phyloP scores from a whole-genome alignment of 2,113 vertebrate genomes.

The Myrmecophaga tridactyla region DNA sequence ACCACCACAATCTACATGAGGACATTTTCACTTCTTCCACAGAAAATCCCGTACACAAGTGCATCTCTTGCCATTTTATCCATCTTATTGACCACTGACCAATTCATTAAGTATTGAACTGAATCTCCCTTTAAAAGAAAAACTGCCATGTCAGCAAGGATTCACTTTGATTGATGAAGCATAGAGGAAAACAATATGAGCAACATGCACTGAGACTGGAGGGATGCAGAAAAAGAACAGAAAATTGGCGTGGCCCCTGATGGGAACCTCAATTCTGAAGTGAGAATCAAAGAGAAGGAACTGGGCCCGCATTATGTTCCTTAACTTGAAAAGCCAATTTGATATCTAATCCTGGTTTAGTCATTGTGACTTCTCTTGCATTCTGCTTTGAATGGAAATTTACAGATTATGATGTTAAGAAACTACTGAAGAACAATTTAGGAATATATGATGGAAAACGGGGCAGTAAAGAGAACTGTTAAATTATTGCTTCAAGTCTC shows the following conservation, averaged over 20 bases:
- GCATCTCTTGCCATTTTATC: neutral
- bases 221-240: neutral
- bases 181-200: neutral
- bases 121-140: neutral
- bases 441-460: constrained; percentile 1
- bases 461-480: neutral
- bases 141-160: neutral
- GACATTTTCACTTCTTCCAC: no score
- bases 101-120: neutral
- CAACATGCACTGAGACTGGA: neutral
- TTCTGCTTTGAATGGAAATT: neutral
- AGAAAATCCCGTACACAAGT: no score
- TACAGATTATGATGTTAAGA: neutral
- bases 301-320: neutral
- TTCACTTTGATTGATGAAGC: neutral
- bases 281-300: neutral
- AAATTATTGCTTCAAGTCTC: neutral
- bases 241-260: no score
- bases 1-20: no score
- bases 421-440: neutral
- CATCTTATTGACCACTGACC: neutral
- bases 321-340: neutral
- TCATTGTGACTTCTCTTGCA: neutral
- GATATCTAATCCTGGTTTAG: neutral
- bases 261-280: neutral